Evolutionary conservation across 2,888 invertebrate species (phyloP).

Genomic region (Frankliniella intonsa): DNA sequence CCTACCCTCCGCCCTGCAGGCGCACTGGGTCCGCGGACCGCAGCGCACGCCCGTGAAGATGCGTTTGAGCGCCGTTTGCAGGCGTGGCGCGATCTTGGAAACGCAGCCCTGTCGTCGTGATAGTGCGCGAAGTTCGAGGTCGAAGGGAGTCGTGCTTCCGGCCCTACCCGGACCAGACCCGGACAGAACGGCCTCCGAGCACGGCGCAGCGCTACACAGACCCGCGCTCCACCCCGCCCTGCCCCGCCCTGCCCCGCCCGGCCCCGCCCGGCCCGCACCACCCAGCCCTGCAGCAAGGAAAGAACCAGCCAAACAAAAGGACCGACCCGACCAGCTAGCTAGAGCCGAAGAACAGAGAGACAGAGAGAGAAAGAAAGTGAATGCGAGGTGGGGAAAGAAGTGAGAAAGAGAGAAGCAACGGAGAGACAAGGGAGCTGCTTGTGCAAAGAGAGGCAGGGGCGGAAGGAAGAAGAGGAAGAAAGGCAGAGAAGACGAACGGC

Average conservation of each 20-base stretch:
- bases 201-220: no score
- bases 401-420: no score
- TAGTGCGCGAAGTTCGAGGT: no score
- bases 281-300: slow-evolving; percentile 8
- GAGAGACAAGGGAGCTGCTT: neutral
- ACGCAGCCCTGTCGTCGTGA: no score
- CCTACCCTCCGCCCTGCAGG: no score
- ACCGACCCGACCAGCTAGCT: neutral
- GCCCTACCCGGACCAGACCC: no score
- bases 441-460: neutral
- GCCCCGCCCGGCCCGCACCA: neutral
- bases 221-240: neutral
- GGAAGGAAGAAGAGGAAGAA: neutral
- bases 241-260: neutral
- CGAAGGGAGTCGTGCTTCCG: no score
- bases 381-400: no score
- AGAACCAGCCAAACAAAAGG: slow-evolving; percentile 11
- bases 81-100: no score
- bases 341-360: neutral
- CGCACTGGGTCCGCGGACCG: neutral
- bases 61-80: no score
- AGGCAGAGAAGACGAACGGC: neutral
- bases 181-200: neutral
- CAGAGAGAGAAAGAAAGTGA: neutral
- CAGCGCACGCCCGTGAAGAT: no score